Conservation (phyloP, 2,797 vertebrate species). For the Scleropages formosus region DNA sequence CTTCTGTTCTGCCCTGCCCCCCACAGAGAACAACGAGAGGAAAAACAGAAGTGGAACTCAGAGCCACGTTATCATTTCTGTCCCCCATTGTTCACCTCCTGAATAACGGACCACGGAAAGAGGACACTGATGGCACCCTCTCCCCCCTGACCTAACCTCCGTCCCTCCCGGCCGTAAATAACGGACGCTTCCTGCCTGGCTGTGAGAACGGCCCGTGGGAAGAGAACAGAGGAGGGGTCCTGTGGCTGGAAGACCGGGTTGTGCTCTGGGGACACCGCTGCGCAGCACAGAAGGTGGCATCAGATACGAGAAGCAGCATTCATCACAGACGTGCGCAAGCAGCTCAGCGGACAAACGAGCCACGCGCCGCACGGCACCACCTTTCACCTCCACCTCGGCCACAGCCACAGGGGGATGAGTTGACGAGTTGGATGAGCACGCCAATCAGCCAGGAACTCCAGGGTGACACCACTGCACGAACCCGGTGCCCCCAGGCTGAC, state of each 20-base stretch:
- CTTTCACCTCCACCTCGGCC: too few relatives aligned
- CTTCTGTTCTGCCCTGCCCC: neutral
- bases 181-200: constrained; percentile 3
- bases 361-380: neutral
- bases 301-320: neutral
- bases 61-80: neutral
- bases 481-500: neutral
- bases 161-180: constrained; percentile 1
- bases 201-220: constrained; percentile 2
- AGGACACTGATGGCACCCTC: neutral
- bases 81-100: neutral
- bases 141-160: neutral
- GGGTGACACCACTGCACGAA: neutral
- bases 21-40: neutral
- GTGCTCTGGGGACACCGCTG: constrained; percentile 1
- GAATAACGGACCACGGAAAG: neutral
- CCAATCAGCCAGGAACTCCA: neutral
- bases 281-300: neutral
- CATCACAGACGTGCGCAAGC: neutral
- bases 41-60: neutral
- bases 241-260: too few relatives aligned
- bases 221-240: neutral
- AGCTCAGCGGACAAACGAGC: neutral
- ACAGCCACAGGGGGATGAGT: too few relatives aligned
- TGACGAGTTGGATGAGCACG: too few relatives aligned